Conservation (phyloP, 2,888 invertebrate genomes). For the Pterostichus madidus region DNA sequence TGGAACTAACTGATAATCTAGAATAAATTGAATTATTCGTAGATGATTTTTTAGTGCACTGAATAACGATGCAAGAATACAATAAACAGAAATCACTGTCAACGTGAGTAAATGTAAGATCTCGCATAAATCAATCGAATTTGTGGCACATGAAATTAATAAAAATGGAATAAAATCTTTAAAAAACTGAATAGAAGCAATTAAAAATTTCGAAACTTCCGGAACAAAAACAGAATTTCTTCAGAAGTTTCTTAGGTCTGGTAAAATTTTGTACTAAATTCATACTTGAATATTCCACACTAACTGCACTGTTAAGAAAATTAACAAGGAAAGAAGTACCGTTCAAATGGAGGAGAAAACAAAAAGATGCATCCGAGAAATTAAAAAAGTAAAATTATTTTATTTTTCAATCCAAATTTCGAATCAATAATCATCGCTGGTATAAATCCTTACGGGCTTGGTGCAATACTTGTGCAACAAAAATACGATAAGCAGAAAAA, state of each 20-base stretch:
- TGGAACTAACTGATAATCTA: neutral
- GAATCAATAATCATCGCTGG: neutral
- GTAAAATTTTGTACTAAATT: slow-evolving; percentile 4
- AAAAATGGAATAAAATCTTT: slow-evolving; percentile 1
- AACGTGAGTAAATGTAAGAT: slow-evolving; percentile 20
- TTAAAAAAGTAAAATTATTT: neutral
- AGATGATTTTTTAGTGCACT: slow-evolving; percentile 9
- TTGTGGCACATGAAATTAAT: slow-evolving; percentile 24
- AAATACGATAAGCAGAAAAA: neutral
- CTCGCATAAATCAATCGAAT: slow-evolving; percentile 1
- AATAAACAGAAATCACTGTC: neutral
- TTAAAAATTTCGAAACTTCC: neutral
- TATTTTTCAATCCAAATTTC: neutral
- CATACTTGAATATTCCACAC: slow-evolving; percentile 17
- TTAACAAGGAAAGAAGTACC: neutral
- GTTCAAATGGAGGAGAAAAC: slow-evolving; percentile 4
- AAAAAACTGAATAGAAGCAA: slow-evolving; percentile 6
- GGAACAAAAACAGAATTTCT: neutral
- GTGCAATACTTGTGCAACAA: neutral
- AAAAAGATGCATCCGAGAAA: neutral
- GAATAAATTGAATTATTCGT: neutral
- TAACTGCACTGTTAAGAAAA: neutral
- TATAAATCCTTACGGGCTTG: neutral
- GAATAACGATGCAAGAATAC: slow-evolving; percentile 2
- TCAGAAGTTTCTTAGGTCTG: slow-evolving; percentile 9